Percentiles rank a stretch among this genome's conserved stretches.
Evolutionary conservation across 2,113 vertebrate genomes (phyloP).

Genomic region (Danionella cerebrum): DNA sequence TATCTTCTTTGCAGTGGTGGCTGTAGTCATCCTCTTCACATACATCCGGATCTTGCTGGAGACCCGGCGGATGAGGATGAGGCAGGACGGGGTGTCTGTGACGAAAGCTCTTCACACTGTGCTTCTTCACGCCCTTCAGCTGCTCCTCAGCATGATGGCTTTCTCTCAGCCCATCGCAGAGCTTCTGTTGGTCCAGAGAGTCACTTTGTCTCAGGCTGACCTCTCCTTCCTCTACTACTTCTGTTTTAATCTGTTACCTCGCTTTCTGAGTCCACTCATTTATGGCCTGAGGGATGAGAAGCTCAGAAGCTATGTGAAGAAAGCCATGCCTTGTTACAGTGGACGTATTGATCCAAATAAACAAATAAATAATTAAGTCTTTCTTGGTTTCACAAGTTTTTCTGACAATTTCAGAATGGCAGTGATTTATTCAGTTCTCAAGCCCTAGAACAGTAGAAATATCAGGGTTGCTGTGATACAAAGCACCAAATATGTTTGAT

Average conservation of each 20-base stretch:
- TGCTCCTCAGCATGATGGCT: conserved; percentile 58
- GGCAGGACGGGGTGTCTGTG: conserved; percentile 51
- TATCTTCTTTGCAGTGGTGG: conserved; percentile 55
- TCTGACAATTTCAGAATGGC: not conserved
- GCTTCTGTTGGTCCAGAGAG: not conserved
- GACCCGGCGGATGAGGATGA: conserved; percentile 54
- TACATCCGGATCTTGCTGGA: conserved; percentile 61
- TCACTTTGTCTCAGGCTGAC: conserved; percentile 36
- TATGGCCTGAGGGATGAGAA: conserved; percentile 61
- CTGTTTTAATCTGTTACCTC: conserved; percentile 57
- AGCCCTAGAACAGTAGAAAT: too few species aligned
- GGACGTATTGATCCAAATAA: not conserved
- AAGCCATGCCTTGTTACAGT: conserved; percentile 34
- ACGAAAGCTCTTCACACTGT: conserved; percentile 61
- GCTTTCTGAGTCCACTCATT: conserved; percentile 63
- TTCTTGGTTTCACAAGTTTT: not conserved
- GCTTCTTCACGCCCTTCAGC: conserved; percentile 61
- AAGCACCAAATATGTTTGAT: too few species aligned
- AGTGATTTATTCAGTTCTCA: too few species aligned
- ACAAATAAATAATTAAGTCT: not conserved
- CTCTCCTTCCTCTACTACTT: conserved; percentile 55
- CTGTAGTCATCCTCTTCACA: conserved; percentile 57
- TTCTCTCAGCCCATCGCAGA: conserved; percentile 55
- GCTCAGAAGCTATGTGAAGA: conserved; percentile 45
- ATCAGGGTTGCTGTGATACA: too few species aligned